A percentile compares a stretch with the other conserved stretches of the same genome.
Conservation (phyloP, 2,113 vertebrate genomes). For the Gavialis gangeticus region DNA sequence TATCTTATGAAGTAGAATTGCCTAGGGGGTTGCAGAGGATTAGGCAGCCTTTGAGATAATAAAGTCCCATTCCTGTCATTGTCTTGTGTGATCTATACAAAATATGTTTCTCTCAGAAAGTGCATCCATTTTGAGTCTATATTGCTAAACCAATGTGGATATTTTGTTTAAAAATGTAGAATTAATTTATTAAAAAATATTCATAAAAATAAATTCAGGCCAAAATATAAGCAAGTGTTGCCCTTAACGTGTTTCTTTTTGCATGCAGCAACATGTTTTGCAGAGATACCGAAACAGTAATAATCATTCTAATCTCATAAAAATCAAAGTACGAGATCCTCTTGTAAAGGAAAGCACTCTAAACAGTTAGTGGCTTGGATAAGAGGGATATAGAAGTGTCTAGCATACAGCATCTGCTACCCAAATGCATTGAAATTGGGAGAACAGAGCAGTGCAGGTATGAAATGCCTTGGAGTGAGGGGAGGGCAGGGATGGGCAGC, state of each 20-base stretch:
- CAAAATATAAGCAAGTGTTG: background rate
- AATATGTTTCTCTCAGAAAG: background rate
- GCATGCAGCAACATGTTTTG: background rate
- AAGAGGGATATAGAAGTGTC: background rate
- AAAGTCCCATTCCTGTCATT: background rate
- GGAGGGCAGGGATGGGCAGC: background rate
- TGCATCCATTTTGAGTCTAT: background rate
- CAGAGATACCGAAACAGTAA: background rate
- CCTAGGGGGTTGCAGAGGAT: background rate
- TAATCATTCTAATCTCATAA: background rate
- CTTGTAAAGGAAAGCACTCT: background rate
- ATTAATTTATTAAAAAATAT: background rate
- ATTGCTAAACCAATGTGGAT: background rate
- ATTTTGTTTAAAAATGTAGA: background rate
- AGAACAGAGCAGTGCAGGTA: background rate
- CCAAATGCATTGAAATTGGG: slow-evolving; percentile 14
- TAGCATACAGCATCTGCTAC: background rate
- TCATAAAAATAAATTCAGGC: background rate
- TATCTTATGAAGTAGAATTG: background rate
- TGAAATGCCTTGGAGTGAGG: background rate
- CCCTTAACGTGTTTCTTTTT: background rate
- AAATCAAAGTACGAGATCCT: background rate
- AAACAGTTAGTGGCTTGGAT: background rate
- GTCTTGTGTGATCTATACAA: background rate
- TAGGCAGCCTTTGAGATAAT: background rate